These are phyloP conservation scores for Telmatherina bonti DNA, from an alignment of 2,797 vertebrate genomes.

Conservation along the genomic window DNA sequence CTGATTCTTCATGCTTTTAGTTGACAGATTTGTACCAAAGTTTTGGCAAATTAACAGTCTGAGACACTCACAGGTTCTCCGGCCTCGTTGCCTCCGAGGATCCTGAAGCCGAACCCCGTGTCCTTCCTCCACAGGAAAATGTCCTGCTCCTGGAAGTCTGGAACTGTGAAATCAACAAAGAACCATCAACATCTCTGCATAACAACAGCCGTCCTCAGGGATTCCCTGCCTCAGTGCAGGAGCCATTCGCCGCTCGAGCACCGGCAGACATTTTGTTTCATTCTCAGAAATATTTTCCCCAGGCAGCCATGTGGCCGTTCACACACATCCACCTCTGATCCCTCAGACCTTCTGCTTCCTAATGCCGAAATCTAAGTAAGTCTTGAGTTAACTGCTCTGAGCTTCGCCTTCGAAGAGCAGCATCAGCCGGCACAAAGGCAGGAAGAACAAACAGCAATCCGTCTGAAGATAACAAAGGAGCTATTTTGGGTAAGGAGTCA, in stretches of 20 bases:
- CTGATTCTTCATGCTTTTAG: conserved; percentile 2
- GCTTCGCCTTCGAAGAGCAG: conserved; percentile 34
- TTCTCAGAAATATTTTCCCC: conserved; percentile 5
- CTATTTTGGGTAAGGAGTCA: conserved; percentile 62
- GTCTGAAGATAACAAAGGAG: conserved; percentile 41
- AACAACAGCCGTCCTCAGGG: not conserved
- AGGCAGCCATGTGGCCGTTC: not conserved
- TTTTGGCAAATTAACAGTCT: not conserved
- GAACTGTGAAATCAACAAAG: conserved; percentile 84
- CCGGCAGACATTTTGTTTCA: conserved; percentile 7
- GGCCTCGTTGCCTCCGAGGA: conserved; percentile 98
- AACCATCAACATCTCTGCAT: conserved; percentile 24
- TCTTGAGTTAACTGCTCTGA: conserved; percentile 10
- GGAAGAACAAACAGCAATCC: conserved; percentile 47
- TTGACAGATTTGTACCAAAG: conserved; percentile 23
- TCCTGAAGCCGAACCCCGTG: conserved; percentile 98
- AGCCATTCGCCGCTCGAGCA: not conserved
- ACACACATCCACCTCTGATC: conserved; percentile 18
- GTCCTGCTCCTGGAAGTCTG: conserved; percentile 99
- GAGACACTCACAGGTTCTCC: conserved; percentile 93
- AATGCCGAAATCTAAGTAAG: conserved; percentile 44
- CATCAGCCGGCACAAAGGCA: conserved; percentile 24
- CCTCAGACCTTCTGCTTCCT: conserved; percentile 17
- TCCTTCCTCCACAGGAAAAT: conserved; percentile 99
- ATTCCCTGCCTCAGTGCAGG: conserved; percentile 2